Evolutionary conservation across 1,140 invertebrate genomes (phyloP).

Genomic region (Drosophila bifasciata): DNA sequence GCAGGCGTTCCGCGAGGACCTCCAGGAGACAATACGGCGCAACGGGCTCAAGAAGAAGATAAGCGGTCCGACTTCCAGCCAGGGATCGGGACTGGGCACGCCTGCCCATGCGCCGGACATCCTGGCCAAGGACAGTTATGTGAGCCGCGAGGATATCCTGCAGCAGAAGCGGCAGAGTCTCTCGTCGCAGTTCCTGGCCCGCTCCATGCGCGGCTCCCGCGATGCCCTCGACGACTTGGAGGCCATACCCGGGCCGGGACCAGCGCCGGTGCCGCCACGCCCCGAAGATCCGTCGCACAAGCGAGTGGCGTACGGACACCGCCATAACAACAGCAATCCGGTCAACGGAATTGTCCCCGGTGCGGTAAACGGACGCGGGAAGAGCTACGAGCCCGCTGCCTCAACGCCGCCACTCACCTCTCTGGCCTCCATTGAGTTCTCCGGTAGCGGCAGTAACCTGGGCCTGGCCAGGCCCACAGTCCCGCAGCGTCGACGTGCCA

Average conservation of each 20-base stretch:
- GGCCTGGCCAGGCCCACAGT: conserved; percentile 84
- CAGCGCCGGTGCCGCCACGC: conserved; percentile 7
- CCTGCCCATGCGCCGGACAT: not conserved
- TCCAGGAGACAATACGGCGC: conserved; percentile 79
- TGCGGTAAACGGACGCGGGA: conserved; percentile 47
- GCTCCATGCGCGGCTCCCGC: conserved; percentile 68
- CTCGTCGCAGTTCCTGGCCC: conserved; percentile 74
- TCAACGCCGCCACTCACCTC: not conserved
- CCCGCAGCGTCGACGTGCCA: conserved; percentile 86
- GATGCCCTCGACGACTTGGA: conserved; percentile 71
- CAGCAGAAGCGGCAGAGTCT: conserved; percentile 80
- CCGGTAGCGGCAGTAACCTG: conserved; percentile 29
- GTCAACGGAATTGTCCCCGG: conserved; percentile 9
- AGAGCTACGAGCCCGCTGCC: conserved; percentile 47
- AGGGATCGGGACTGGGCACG: conserved; percentile 10
- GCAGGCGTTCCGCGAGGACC: conserved; percentile 81
- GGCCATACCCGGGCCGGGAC: conserved; percentile 46
- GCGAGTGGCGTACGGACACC: conserved; percentile 53
- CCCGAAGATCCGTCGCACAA: conserved; percentile 56
- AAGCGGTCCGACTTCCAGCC: conserved; percentile 19
- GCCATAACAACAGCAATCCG: conserved; percentile 30
- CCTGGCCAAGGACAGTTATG: conserved; percentile 64
- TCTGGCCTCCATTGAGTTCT: conserved; percentile 31
- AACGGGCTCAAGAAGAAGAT: conserved; percentile 67
- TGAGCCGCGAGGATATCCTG: conserved; percentile 78